Evolutionary conservation across 2,113 vertebrate genomes (phyloP).

Genomic region (Eptesicus fuscus): DNA sequence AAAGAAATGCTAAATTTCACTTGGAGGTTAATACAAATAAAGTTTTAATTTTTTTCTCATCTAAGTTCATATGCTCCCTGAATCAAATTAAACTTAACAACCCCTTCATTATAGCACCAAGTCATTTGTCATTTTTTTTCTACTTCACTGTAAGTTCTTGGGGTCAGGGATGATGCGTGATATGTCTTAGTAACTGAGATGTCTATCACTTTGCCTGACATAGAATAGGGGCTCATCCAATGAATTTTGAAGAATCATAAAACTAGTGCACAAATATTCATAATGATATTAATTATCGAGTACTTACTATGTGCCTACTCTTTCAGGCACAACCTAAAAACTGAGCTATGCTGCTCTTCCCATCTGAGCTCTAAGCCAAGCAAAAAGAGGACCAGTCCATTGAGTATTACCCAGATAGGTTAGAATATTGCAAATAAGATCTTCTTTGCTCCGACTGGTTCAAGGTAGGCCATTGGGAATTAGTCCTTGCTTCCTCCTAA

Average conservation of each 20-base stretch:
- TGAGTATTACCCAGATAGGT: no score
- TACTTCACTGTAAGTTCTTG: not conserved
- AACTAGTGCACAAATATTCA: slow-evolving; percentile 11
- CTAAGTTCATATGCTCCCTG: not conserved
- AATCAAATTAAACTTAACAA: slow-evolving; percentile 6
- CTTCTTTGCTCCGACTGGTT: no score
- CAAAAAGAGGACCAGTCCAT: no score
- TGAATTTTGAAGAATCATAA: not conserved
- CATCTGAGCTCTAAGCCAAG: no score
- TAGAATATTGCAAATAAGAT: no score
- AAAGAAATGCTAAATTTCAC: slow-evolving; percentile 42
- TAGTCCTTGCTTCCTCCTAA: no score
- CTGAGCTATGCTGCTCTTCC: no score
- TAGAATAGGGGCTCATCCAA: not conserved
- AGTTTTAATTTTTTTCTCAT: not conserved
- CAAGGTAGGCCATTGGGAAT: no score
- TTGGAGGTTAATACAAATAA: not conserved
- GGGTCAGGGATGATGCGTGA: no score
- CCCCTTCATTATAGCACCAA: not conserved
- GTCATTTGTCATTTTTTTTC: not conserved
- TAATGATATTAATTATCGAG: not conserved
- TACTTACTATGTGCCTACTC: not conserved
- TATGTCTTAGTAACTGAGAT: not conserved
- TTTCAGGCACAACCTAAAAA: no score
- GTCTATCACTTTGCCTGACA: not conserved